Conservation (phyloP, 2,888 invertebrate species). For the Cataglyphis cursor region DNA sequence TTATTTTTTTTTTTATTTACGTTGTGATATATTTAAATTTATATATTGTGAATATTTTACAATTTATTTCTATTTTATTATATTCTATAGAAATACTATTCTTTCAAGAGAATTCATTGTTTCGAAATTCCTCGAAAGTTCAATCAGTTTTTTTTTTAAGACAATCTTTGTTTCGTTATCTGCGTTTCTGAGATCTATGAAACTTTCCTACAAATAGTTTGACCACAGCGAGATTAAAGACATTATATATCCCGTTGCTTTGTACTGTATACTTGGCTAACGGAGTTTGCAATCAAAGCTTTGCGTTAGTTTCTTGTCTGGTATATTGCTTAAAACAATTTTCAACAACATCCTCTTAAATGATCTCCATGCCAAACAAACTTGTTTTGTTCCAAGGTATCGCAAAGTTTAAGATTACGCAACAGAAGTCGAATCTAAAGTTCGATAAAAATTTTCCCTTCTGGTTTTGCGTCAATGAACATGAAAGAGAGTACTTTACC, state of each 20-base stretch:
- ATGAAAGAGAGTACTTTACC: constrained; percentile 7
- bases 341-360: constrained; percentile 50
- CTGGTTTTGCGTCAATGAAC: constrained; percentile 8
- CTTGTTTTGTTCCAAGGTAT: constrained; percentile 31
- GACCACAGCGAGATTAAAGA: constrained; percentile 34
- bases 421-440: constrained; percentile 35
- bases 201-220: constrained; percentile 28
- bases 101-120: neutral
- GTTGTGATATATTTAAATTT: neutral
- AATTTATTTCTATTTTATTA: neutral
- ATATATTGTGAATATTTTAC: neutral
- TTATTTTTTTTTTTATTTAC: neutral
- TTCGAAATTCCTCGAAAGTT: neutral
- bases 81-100: neutral
- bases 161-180: constrained; percentile 12
- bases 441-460: constrained; percentile 26
- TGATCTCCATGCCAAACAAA: constrained; percentile 25
- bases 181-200: neutral
- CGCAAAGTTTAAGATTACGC: constrained; percentile 40
- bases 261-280: constrained; percentile 30
- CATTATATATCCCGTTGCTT: constrained; percentile 7
- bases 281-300: constrained; percentile 32
- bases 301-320: constrained; percentile 23
- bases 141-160: constrained; percentile 7
- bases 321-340: constrained; percentile 43